Evolutionary conservation across 2,113 vertebrate species (phyloP), one percentile per base, ranked within the genome.

Genomic region (Panthera leo): DNA sequence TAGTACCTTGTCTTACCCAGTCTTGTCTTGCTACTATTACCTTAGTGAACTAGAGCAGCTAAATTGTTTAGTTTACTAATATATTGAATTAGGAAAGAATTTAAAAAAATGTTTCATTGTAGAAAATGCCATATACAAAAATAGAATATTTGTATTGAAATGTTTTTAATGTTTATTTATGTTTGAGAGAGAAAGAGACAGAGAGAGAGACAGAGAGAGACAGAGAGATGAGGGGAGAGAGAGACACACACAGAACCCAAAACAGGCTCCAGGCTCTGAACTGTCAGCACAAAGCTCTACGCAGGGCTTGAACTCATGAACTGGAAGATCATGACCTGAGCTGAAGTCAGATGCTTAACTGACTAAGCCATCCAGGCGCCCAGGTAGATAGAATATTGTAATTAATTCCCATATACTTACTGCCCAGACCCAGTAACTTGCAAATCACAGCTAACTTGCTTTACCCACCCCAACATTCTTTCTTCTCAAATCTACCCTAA

Each of bases 81-180:
- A 85, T 79, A 92, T 89, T 84, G 84, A 95, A 36, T 63, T 51
- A 87, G 23, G 51, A 94, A 92, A 91, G 7, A 27, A n/a, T 79
- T 84, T 88, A 61, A 82, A 92, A 92, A 94, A 73, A 67, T 84
- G 29, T 85, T 95, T 96, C 9, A 79, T 58, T 53, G 21, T 68
- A 78, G 68, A 84, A 95, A 87, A 93, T 88, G 55, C 14, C 68
- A 63, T 25, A 79, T 23, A 42, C 36, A 93, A 70, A 82, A 92
- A 18, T 25, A 73, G 8, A 39, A 42, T 19, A 45, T 78, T 83
- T 51, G 78, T 45, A 80, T 14, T 42, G 71, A 61, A 61, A 19
- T 5, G 5, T 61, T 61, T 23, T 61, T 23, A 61, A 8, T 61
- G 58, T 21, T 61, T 61, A 23, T 61, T 61, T 61, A 25, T 25